Conservation (phyloP, 2,113 vertebrate genomes). For the Apteryx owenii region DNA sequence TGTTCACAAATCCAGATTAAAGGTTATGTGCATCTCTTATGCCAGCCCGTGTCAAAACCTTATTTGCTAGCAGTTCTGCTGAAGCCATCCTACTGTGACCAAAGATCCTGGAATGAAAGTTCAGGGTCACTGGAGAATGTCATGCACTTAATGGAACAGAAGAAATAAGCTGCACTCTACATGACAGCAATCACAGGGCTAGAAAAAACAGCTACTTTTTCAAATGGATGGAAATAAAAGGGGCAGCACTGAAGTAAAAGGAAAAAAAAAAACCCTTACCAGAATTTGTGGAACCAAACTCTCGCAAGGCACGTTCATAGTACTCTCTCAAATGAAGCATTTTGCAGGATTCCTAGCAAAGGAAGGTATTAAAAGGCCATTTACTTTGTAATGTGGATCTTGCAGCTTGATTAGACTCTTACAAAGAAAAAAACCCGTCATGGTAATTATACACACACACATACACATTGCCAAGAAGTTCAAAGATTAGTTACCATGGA, state of each 20-base stretch:
- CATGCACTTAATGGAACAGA: background rate
- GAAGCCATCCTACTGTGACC: background rate
- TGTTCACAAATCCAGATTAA: background rate
- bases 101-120: background rate
- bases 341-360: constrained; percentile 84
- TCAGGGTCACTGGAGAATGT: background rate
- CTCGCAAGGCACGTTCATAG: constrained; percentile 92
- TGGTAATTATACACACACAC: background rate
- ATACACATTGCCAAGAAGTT: background rate
- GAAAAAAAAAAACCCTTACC: constrained; percentile 78
- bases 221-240: background rate
- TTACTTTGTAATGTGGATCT: constrained; percentile 10
- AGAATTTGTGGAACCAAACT: constrained; percentile 87
- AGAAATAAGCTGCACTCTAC: background rate
- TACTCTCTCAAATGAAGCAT: constrained; percentile 89
- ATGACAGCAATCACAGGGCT: background rate
- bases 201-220: background rate
- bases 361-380: constrained; percentile 45
- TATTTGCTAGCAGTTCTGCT: background rate
- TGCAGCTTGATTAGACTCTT: constrained; percentile 43
- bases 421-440: background rate
- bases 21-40: background rate
- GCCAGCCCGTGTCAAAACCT: background rate
- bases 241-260: background rate
- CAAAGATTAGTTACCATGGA: constrained; percentile 28